Conservation (phyloP, 2,797 vertebrate genomes). For the Emydoidea blandingii region DNA sequence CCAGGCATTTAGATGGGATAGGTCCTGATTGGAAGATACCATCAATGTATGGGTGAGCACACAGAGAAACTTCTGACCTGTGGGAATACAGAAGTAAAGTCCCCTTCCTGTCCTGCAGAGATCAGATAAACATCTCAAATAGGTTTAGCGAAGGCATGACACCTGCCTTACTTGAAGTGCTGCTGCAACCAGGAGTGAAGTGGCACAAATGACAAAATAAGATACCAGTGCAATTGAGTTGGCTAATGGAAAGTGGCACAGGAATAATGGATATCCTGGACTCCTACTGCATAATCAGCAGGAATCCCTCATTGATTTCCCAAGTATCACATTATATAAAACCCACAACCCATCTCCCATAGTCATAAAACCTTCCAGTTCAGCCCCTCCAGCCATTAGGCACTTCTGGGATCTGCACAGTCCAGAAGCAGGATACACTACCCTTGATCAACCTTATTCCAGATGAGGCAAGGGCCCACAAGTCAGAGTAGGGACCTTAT, state of each 20-base stretch:
- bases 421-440: neutral
- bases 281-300: neutral
- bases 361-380: too few species aligned
- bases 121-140: fast-evolving
- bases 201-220: neutral
- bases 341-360: too few species aligned
- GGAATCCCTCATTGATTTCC: neutral
- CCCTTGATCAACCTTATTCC: neutral
- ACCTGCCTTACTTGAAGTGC: slow-evolving; percentile 39
- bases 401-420: neutral
- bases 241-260: neutral
- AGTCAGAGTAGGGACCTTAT: neutral
- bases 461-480: too few species aligned
- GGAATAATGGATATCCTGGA: neutral
- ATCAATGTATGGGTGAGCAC: neutral
- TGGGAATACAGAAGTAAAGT: neutral
- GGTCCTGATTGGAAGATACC: slow-evolving; percentile 12
- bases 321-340: neutral
- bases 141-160: neutral
- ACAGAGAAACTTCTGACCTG: neutral
- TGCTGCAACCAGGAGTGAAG: neutral
- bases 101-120: neutral
- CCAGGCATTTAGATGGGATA: slow-evolving; percentile 18
- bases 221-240: neutral
- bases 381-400: neutral